These are phyloP conservation scores for Planiliza haematocheilus DNA, from an alignment of 2,113 vertebrate species.

Conservation along the genomic window DNA sequence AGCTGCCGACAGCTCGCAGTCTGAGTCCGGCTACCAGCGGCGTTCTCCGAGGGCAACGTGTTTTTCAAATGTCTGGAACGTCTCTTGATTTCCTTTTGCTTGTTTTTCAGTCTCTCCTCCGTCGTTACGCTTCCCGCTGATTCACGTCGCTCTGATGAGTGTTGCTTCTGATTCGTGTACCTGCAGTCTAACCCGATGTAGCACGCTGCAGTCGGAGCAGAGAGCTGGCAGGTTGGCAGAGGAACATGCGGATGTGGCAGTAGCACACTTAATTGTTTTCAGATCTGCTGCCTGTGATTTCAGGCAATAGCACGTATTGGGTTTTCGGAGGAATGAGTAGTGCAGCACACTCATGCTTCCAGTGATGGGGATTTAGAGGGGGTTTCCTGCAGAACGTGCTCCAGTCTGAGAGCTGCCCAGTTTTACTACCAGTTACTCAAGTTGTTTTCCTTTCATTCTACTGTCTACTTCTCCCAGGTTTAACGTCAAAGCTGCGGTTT, in stretches of 20 bases:
- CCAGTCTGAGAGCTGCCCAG: no score
- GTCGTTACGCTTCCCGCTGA: background rate
- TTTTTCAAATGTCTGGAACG: background rate
- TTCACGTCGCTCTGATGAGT: background rate
- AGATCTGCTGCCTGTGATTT: slow-evolving; percentile 56
- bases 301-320: slow-evolving; percentile 2
- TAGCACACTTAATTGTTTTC: slow-evolving; percentile 76
- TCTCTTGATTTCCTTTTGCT: background rate
- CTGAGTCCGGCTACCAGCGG: background rate
- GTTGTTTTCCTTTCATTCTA: no score
- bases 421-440: no score
- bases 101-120: background rate
- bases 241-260: slow-evolving; percentile 75
- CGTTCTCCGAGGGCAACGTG: background rate
- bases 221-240: slow-evolving; percentile 29
- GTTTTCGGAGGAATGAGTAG: slow-evolving; percentile 3
- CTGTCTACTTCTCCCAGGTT: no score
- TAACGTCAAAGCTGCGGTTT: no score
- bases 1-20: slow-evolving; percentile 17
- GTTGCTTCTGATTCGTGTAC: slow-evolving; percentile 5
- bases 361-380: no score
- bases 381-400: no score
- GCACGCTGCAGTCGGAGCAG: slow-evolving; percentile 17
- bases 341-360: background rate
- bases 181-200: background rate